Base-by-base conservation (phyloP, 2,888 invertebrate genomes). In the Eristalinus aeneus region DNA sequence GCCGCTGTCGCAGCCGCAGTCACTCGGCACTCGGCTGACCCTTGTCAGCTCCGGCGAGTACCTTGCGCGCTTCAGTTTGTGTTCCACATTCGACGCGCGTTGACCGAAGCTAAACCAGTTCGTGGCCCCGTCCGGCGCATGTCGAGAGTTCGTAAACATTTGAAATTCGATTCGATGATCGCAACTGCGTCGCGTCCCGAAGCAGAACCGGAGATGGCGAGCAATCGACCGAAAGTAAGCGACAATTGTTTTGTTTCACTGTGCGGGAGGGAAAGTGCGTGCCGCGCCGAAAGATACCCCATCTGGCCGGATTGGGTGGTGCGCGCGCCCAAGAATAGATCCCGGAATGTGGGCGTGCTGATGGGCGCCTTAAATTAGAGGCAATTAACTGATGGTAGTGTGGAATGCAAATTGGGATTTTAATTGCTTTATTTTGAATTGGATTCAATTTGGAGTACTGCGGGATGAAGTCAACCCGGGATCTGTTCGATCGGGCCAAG, bases 211-310 rank as follows among this genome's bases (percentile, higher is more conserved):
- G 36, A 84, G 71, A 84, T 84, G 84, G 16, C 46, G 46, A 84
- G 79, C 72, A 79, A 84, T 5, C 27, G 27, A 84, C 71, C 79
- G 80, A 84, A 84, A 84, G 84, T 84, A 80, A 84, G 84, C 60
- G 27, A 65, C 79, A 56, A 83, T 74, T 74, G 23, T 31, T 74
- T 69, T 63, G 46, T 54, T 31, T 60, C 23, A 34, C 16, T 61
- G 20, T 11, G 54, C 12, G 60, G 58, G 27, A 74, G 73, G 65
- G 79, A 75, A 79, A 75, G 71, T 75, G 53, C 67, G 67, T 61
- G 53, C 32, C 39, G 27, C 31, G 36, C 6, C 31, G 22, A 12
- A 22, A 9, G 4, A 6, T 61, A 1, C 32, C 16, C 46, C 46
- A 10, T 64, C 54, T 46, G 39, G 39, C 31, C 16, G 32, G 53